A percentile compares a stretch with the other conserved stretches of the same genome.
These are phyloP conservation scores for Heliornis fulica DNA, from an alignment of 2,113 vertebrate species.

Conservation along the genomic window DNA sequence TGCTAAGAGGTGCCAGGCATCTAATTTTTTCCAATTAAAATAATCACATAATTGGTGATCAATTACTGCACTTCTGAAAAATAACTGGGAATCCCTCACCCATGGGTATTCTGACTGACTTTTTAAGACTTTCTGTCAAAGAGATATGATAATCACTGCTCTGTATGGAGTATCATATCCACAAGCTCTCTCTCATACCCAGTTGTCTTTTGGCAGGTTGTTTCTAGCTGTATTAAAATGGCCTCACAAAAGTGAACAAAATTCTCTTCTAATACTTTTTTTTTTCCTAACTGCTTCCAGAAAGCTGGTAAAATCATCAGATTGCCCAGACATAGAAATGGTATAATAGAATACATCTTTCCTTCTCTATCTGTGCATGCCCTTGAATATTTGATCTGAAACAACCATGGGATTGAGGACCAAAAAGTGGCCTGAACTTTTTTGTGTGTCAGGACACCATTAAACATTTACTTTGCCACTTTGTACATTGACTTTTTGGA, in stretches of 20 bases:
- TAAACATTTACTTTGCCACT: neutral
- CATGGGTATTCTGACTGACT: neutral
- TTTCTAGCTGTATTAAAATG: neutral
- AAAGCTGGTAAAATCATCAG: neutral
- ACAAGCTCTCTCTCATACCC: neutral
- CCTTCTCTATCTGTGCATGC: neutral
- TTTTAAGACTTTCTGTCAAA: neutral
- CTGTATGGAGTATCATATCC: neutral
- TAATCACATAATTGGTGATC: slow-evolving; percentile 32
- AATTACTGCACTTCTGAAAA: neutral
- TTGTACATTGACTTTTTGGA: neutral
- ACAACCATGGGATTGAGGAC: neutral
- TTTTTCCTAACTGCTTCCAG: neutral
- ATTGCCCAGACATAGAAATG: neutral
- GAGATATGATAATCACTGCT: neutral
- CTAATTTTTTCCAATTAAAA: slow-evolving; percentile 34
- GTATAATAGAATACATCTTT: neutral
- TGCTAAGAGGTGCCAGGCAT: neutral
- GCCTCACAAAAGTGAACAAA: neutral
- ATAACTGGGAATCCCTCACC: neutral
- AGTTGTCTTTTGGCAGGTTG: neutral
- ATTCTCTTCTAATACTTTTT: neutral
- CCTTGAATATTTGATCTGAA: neutral
- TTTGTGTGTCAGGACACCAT: neutral
- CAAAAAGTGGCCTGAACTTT: neutral